Percentiles rank a stretch among this genome's conserved stretches.
Evolutionary conservation across 2,888 invertebrate species (phyloP).

Genomic region (Patella caerulea): DNA sequence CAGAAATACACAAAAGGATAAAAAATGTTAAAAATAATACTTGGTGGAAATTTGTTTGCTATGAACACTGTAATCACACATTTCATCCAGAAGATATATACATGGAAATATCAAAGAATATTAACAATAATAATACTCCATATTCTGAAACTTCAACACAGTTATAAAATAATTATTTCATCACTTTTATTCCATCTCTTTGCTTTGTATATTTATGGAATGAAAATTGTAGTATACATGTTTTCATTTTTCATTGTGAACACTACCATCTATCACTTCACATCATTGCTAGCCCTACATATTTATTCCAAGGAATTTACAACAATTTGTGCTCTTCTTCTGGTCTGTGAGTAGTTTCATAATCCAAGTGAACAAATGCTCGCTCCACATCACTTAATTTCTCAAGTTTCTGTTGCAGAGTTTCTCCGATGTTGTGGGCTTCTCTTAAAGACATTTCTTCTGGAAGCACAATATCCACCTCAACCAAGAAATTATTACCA

Average conservation of each 20-base stretch:
- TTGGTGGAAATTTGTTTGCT: too few species aligned
- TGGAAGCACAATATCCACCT: constrained; percentile 72
- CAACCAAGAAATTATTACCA: constrained; percentile 72
- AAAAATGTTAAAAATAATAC: too few species aligned
- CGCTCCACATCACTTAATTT: constrained; percentile 72
- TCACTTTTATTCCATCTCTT: too few species aligned
- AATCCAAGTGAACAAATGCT: constrained; percentile 74
- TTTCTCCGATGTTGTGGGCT: constrained; percentile 74
- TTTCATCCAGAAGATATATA: too few species aligned
- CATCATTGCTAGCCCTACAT: too few species aligned
- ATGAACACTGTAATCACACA: too few species aligned
- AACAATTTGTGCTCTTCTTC: constrained; percentile 71
- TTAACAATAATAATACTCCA: too few species aligned
- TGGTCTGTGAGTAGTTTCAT: constrained; percentile 72
- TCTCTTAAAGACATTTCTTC: constrained; percentile 71
- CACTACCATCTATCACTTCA: background rate
- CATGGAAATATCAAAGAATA: too few species aligned
- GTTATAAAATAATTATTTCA: too few species aligned
- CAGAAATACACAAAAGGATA: too few species aligned
- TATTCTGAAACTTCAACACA: too few species aligned
- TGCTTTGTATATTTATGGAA: too few species aligned
- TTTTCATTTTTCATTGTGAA: background rate
- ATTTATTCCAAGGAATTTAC: background rate
- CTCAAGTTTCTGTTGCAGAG: constrained; percentile 73
- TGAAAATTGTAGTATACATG: constrained; percentile 13